Base-by-base conservation (phyloP, 2,113 vertebrate species). In the Siniperca chuatsi region DNA sequence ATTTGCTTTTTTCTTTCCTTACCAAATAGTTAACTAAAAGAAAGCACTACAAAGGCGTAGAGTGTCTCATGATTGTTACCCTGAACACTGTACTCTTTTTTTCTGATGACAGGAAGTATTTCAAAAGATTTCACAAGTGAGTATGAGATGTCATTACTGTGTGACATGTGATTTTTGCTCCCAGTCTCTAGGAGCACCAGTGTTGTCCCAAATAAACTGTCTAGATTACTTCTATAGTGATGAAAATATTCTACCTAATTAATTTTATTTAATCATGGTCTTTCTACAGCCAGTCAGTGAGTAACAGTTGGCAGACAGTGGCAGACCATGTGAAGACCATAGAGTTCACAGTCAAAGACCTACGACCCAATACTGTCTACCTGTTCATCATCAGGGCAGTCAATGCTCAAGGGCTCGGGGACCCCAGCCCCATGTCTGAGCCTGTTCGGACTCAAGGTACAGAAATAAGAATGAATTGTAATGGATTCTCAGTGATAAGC, bases 391-490 rank as follows among this genome's bases (percentile, higher is more conserved):
- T 98, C 92, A 96, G 98, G 91, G 97, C 97, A 1, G 97, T 98
- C 90, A 98, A 97, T 79, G 82, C 95, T 0, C 97, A 98, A 93
- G 98, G 98, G 23, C 96, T 99, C 25, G 98, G 98, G 35, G 98
- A 98, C 77, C 98, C 98, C 64, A 99, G 98, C 82, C 96, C 96
- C 0, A 97, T 99, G 96, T 98, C 98, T 48, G 97, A 99, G 52
- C 98, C 98, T 2, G 98, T 99, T n/a, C 94, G 98, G 18, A 99
- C 98, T 37, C 98, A 99, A 97, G 98, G 98, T 99, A 95, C 23
- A 70, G 8, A 75, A 23, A 89, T 42, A 40, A 65, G 20, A 35
- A 37, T 40, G 8, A 33, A 42, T 21, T 61, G 2, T 60, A n/a
- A 48, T 35, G 7, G 0, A 48, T 71, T 37, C 21, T 55, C 54